These are phyloP conservation scores for Enteromius treurensis DNA, from an alignment of 2,797 vertebrate genomes.

Conservation along the genomic window DNA sequence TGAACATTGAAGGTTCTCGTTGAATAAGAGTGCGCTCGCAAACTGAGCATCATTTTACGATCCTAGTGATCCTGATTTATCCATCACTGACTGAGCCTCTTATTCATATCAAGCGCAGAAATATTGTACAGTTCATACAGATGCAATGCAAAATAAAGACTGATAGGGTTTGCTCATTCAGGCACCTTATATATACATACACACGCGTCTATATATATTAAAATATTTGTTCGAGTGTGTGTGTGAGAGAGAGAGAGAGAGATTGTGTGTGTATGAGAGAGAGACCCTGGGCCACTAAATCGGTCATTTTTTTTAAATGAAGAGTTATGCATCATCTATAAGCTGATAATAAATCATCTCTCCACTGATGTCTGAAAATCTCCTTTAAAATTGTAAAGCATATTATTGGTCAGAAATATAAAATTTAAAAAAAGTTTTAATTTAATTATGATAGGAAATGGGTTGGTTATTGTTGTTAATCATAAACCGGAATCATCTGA, in stretches of 20 bases:
- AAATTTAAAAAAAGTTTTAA: no score
- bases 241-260: no score
- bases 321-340: no score
- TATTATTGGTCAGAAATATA: neutral
- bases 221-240: no score
- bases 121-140: neutral
- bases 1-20: neutral
- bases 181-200: neutral
- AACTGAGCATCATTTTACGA: neutral
- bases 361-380: neutral
- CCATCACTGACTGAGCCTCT: neutral
- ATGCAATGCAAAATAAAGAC: no score
- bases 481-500: no score
- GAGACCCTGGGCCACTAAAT: no score
- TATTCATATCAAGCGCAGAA: neutral
- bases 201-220: no score
- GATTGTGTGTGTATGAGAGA: no score
- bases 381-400: neutral
- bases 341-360: no score
- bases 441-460: neutral
- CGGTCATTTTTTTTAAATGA: no score
- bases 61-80: constrained; percentile 1
- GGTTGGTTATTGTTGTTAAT: no score
- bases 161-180: neutral
- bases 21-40: neutral